Evolutionary conservation across 2,888 invertebrate species (phyloP).

Genomic region (Anthophora plumipes): DNA sequence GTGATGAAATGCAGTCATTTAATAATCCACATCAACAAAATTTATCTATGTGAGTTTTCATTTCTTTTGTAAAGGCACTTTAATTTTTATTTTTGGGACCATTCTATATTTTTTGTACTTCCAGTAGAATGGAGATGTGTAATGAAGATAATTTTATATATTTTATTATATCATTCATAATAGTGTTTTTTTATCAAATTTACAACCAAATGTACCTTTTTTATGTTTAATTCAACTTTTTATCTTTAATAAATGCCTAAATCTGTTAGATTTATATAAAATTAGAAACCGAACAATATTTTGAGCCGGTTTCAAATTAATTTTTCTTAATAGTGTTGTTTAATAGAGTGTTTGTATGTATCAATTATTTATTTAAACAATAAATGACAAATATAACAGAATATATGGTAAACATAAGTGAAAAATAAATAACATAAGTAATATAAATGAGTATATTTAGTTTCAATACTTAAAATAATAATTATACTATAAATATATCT

Average conservation of each 20-base stretch:
- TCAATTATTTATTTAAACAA: not conserved
- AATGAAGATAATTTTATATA: not conserved
- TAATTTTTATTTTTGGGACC: not conserved
- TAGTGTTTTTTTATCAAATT: not conserved
- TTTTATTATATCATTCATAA: not conserved
- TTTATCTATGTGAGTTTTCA: conserved; percentile 91
- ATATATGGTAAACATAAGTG: not conserved
- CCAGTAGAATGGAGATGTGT: not conserved
- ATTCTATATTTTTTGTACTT: conserved; percentile 14
- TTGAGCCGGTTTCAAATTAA: conserved; percentile 69
- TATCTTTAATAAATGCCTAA: not conserved
- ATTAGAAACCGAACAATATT: conserved; percentile 70
- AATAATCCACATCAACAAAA: conserved; percentile 91
- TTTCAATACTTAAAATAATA: not conserved
- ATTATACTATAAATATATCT: not conserved
- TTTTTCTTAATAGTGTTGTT: conserved; percentile 11
- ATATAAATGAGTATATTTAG: not conserved
- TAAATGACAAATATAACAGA: not conserved
- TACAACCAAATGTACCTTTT: not conserved
- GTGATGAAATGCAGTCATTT: conserved; percentile 93
- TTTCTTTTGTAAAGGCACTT: conserved; percentile 16
- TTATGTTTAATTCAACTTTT: not conserved
- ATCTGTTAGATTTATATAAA: conserved; percentile 13
- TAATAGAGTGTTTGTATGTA: not conserved
- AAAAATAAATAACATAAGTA: not conserved